Evolutionary conservation across 2,113 vertebrate species (phyloP), one percentile per base, ranked within the genome.

Genomic region (Rhinichthys klamathensis): DNA sequence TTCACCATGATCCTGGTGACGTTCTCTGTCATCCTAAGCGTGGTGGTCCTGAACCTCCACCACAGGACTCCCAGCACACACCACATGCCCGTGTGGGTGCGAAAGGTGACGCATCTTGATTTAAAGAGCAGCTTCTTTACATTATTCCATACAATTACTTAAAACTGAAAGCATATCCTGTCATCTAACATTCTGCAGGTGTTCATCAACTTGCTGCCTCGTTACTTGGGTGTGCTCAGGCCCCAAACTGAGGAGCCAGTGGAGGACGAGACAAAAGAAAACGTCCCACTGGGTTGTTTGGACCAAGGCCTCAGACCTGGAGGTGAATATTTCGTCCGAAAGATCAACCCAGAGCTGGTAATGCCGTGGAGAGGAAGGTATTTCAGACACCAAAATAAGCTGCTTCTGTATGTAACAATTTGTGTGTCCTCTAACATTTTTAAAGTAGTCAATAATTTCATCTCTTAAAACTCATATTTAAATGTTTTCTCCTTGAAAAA

Each of bases 271-370:
- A 89, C 92, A 0, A 86, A 61, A 6, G 89, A 91, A 44, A 91
- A 90, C 46, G 80, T 88, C 0, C 91, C 90, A 49, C n/a, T 80
- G 5, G 85, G 81, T 86, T 85, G 46, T 61, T 85, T 91, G 72
- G 87, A 90, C 38, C 46, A 82, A 35, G 87, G 90, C 13, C 89
- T 93, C 32, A 92, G 92, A 58, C 93, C 94, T 0, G 93, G 93
- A 25, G 96, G 96, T 80, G 96, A 97, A 82, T 98, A 97, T 92
- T 97, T 98, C 87, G 93, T 96, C 84, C 93, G 96, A 9, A 96
- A 96, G 89, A 94, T 97, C 65, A 94, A 95, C 83, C 95, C 89
- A 11, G 95, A 96, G 84, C 95, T 96, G 25, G 94, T 97, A n/a
- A 87, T 95, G 69, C 94, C 95, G 5, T 97, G 96, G 93, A 93